Conservation (phyloP, 2,797 vertebrate genomes). For the Aplochiton taeniatus region DNA sequence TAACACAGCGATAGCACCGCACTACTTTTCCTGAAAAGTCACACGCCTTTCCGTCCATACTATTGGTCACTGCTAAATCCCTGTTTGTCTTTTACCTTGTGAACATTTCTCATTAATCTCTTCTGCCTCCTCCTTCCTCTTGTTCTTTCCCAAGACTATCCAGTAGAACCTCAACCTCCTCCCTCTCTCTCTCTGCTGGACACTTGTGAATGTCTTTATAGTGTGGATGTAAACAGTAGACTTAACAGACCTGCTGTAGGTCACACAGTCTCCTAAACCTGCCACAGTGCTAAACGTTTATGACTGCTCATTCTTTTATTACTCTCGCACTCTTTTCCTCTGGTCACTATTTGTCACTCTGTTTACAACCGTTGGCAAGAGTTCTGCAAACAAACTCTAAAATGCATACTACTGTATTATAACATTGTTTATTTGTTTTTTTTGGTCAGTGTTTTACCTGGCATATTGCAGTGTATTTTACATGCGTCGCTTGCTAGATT, state of each 20-base stretch:
- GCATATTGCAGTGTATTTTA: constrained; percentile 42
- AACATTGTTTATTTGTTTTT: constrained; percentile 39
- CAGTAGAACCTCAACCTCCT: background rate
- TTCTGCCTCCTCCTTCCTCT: constrained; percentile 2
- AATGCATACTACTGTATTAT: constrained; percentile 27
- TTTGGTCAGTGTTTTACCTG: constrained; percentile 41
- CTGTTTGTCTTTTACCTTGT: background rate
- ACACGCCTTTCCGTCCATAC: too few species aligned
- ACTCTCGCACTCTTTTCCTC: constrained; percentile 16
- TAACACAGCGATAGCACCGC: too few species aligned
- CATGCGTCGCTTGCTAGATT: constrained; percentile 66
- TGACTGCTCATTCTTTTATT: constrained; percentile 19
- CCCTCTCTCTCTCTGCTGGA: constrained; percentile 35
- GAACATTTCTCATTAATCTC: background rate
- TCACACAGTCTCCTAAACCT: constrained; percentile 18
- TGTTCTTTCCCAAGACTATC: constrained; percentile 23
- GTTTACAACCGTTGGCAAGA: constrained; percentile 52
- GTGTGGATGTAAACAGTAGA: constrained; percentile 48
- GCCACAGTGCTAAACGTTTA: constrained; percentile 5
- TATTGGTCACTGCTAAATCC: background rate
- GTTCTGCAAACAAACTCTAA: constrained; percentile 25
- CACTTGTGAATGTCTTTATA: constrained; percentile 63
- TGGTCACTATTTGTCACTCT: constrained; percentile 23
- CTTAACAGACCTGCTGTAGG: constrained; percentile 24
- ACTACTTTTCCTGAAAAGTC: too few species aligned